These are phyloP conservation scores for Lepisosteus osseus DNA, from an alignment of 2,113 vertebrate species.

Conservation along the genomic window DNA sequence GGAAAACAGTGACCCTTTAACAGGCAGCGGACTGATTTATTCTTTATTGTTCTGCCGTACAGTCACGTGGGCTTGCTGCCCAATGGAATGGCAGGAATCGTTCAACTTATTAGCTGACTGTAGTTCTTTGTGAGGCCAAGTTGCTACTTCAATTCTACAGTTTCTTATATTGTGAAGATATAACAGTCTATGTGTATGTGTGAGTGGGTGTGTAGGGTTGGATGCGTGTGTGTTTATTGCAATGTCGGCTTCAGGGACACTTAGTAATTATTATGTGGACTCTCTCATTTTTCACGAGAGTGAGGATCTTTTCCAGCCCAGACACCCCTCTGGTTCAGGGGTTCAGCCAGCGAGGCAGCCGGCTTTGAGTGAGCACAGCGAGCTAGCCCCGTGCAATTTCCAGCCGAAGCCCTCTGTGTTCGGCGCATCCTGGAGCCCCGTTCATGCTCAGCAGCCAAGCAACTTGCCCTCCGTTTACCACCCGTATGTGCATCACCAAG, in stretches of 20 bases:
- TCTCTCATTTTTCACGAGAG: conserved; percentile 85
- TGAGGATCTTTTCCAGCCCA: conserved; percentile 80
- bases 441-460: conserved; percentile 77
- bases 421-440: conserved; percentile 85
- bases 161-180: conserved; percentile 88
- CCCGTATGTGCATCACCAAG: conserved; percentile 84
- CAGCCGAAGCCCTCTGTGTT: conserved; percentile 88
- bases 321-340: conserved; percentile 75
- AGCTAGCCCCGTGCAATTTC: conserved; percentile 86
- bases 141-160: conserved; percentile 95
- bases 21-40: conserved; percentile 97
- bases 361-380: conserved; percentile 78
- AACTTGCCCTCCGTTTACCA: conserved; percentile 81
- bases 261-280: conserved; percentile 94
- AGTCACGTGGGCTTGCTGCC: conserved; percentile 78
- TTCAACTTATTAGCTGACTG: conserved; percentile 91
- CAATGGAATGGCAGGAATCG: conserved; percentile 78
- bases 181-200: conserved; percentile 62
- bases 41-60: conserved; percentile 93
- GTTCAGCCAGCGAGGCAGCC: conserved; percentile 72
- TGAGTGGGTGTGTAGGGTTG: conserved; percentile 36
- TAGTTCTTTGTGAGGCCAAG: conserved; percentile 88
- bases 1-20: conserved; percentile 93
- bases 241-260: conserved; percentile 89
- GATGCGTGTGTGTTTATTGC: conserved; percentile 53